phyloP scores from a whole-genome alignment of 2,797 vertebrate species.

The Chrysocyon brachyurus region DNA sequence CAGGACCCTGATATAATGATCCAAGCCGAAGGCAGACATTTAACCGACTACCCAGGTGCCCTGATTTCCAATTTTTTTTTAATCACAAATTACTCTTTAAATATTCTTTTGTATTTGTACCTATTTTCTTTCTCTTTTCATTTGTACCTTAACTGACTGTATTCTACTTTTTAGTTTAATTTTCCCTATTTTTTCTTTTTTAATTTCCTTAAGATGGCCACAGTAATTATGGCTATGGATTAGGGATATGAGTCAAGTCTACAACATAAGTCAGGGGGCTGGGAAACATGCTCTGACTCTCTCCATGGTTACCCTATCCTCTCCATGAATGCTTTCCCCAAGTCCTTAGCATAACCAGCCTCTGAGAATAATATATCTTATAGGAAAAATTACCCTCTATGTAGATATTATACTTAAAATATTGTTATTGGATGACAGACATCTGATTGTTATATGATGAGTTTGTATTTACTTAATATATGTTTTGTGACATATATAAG shows the following conservation, averaged over 20 bases:
- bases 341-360: background rate
- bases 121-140: constrained; percentile 1
- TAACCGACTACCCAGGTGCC: no score
- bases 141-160: background rate
- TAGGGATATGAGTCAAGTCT: background rate
- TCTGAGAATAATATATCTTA: background rate
- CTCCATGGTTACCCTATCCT: background rate
- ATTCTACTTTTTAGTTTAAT: background rate
- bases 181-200: background rate
- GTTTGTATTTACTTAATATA: background rate
- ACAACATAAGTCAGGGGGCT: background rate
- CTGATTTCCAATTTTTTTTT: background rate
- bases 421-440: background rate
- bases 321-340: background rate
- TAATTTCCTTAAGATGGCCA: background rate
- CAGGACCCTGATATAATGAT: no score
- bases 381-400: background rate
- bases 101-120: background rate
- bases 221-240: background rate
- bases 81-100: constrained; percentile 20
- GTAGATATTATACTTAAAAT: background rate
- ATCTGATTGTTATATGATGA: background rate
- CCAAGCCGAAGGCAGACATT: no score
- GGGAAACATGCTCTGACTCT: background rate
- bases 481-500: background rate